Percentiles rank a stretch among this genome's conserved stretches.
Conservation (phyloP, 1,140 invertebrate species). For the Mizuhopecten yessoensis region DNA sequence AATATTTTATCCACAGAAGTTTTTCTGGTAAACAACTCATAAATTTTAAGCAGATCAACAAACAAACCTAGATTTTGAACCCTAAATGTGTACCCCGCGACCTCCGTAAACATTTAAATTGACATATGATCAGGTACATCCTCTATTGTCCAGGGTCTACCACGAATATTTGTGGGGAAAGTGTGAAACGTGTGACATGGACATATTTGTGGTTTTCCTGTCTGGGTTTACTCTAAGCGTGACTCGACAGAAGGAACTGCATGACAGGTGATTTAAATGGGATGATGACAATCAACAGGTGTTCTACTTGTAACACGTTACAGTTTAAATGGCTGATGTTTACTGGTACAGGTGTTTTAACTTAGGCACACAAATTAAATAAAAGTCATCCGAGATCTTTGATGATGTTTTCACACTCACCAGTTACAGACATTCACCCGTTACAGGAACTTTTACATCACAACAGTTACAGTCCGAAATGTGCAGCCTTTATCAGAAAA, state of each 20-base stretch:
- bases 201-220: slow-evolving; percentile 27
- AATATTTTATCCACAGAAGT: too few relatives aligned
- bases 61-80: not conserved
- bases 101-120: not conserved
- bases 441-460: too few relatives aligned
- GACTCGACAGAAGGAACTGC: not conserved
- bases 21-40: too few relatives aligned
- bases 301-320: not conserved
- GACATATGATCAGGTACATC: slow-evolving; percentile 21
- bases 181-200: not conserved
- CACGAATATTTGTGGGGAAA: not conserved
- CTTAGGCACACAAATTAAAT: too few relatives aligned
- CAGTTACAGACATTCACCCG: too few relatives aligned
- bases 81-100: not conserved
- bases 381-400: too few relatives aligned
- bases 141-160: not conserved
- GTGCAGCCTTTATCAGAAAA: too few relatives aligned
- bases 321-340: not conserved
- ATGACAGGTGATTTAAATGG: not conserved
- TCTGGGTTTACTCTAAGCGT: not conserved
- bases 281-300: slow-evolving; percentile 19
- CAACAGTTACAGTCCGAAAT: too few relatives aligned
- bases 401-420: too few relatives aligned
- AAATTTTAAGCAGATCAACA: too few relatives aligned
- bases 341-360: not conserved